These are phyloP conservation scores for Coenonympha glycerion DNA, from an alignment of 2,888 invertebrate genomes.

Conservation along the genomic window DNA sequence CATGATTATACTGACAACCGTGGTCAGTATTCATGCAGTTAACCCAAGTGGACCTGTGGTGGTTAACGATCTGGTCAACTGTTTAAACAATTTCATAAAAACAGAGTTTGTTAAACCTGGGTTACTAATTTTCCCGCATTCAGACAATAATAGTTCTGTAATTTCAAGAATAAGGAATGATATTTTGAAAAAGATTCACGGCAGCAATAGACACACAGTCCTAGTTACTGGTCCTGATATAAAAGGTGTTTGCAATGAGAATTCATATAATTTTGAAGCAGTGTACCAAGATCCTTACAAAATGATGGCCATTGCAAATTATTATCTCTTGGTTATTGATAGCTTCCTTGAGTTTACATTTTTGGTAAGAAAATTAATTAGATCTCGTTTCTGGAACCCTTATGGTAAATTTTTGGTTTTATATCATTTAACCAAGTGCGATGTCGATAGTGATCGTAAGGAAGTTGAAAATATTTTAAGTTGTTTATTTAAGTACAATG, in stretches of 20 bases:
- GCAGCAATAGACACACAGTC: slow-evolving; percentile 37
- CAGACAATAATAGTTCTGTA: slow-evolving; percentile 39
- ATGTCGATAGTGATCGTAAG: slow-evolving; percentile 28
- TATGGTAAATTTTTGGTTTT: slow-evolving; percentile 52
- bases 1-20: neutral
- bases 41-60: slow-evolving; percentile 51
- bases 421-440: slow-evolving; percentile 35
- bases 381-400: slow-evolving; percentile 59
- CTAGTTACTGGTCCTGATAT: slow-evolving; percentile 42
- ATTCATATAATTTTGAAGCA: slow-evolving; percentile 26
- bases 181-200: slow-evolving; percentile 42
- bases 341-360: slow-evolving; percentile 44
- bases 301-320: slow-evolving; percentile 42
- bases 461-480: slow-evolving; percentile 47
- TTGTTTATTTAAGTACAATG: slow-evolving; percentile 53
- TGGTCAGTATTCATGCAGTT: slow-evolving; percentile 22
- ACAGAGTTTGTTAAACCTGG: slow-evolving; percentile 45
- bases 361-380: slow-evolving; percentile 42
- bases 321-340: slow-evolving; percentile 52
- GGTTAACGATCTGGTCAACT: slow-evolving; percentile 44
- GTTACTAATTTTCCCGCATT: slow-evolving; percentile 45
- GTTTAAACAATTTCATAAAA: slow-evolving; percentile 43
- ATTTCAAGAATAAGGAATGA: slow-evolving; percentile 41
- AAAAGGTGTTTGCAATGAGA: slow-evolving; percentile 34
- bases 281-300: slow-evolving; percentile 41